These are phyloP conservation scores for Symphodus melops DNA, from an alignment of 2,113 vertebrate species.

Conservation along the genomic window DNA sequence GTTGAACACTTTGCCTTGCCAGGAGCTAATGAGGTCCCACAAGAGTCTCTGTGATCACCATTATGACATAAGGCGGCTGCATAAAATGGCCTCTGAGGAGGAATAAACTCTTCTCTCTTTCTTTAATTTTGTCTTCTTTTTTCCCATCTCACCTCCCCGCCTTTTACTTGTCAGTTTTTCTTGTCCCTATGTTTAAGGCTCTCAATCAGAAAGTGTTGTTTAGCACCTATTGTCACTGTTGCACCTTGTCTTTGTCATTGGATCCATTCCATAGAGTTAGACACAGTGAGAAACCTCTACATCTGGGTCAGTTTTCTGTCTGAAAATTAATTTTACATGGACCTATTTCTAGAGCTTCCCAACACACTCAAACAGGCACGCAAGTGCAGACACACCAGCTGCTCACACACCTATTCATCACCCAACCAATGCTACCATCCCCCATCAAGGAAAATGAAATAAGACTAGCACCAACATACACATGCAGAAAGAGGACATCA, in stretches of 20 bases:
- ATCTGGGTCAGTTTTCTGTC: constrained; percentile 76
- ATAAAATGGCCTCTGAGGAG: constrained; percentile 63
- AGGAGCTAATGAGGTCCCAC: constrained; percentile 79
- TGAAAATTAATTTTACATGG: constrained; percentile 72
- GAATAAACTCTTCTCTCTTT: constrained; percentile 33
- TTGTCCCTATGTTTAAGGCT: constrained; percentile 25
- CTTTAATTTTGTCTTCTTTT: constrained; percentile 30
- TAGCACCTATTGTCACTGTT: constrained; percentile 53
- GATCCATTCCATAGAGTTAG: constrained; percentile 63
- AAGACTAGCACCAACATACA: neutral
- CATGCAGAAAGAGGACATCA: constrained; percentile 21
- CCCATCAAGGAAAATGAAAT: constrained; percentile 31
- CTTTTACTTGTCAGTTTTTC: constrained; percentile 1
- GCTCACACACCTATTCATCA: constrained; percentile 42
- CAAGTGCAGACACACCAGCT: constrained; percentile 11
- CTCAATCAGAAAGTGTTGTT: constrained; percentile 51
- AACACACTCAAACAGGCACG: neutral
- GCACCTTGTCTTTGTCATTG: constrained; percentile 45
- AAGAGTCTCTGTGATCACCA: constrained; percentile 70
- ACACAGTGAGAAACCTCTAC: constrained; percentile 58
- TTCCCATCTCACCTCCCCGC: constrained; percentile 22
- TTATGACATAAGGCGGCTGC: constrained; percentile 71
- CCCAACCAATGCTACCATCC: constrained; percentile 11
- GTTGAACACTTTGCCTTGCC: constrained; percentile 58
- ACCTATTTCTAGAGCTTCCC: constrained; percentile 60